Evolutionary conservation across 1,140 invertebrate genomes (phyloP).

Genomic region (Diuraphis noxia): DNA sequence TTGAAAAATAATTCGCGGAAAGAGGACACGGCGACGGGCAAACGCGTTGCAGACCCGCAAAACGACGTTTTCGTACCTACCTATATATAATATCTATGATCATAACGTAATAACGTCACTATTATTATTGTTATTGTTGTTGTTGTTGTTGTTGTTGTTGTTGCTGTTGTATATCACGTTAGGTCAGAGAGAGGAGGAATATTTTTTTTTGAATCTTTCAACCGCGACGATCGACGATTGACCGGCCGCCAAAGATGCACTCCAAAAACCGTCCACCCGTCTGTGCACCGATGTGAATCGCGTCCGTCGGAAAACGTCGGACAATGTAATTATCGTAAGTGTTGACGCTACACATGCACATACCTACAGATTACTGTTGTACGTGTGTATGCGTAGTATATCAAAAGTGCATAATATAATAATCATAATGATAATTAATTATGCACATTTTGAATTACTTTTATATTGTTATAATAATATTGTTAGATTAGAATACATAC

Average conservation of each 20-base stretch:
- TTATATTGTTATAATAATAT: not conserved
- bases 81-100: not conserved
- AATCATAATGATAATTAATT: not conserved
- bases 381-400: not conserved
- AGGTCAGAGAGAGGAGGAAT: not conserved
- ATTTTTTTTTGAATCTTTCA: not conserved
- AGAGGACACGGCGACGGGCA: not conserved
- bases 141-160: not conserved
- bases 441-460: not conserved
- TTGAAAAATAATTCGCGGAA: not conserved
- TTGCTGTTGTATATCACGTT: not conserved
- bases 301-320: not conserved
- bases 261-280: not conserved
- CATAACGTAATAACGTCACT: not conserved
- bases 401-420: not conserved
- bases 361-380: not conserved
- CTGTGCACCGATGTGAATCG: not conserved
- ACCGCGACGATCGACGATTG: not conserved
- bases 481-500: not conserved
- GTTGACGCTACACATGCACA: not conserved
- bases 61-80: not conserved
- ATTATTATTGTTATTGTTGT: not conserved
- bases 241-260: not conserved
- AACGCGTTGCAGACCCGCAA: no score
- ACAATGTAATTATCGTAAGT: not conserved